Percentiles rank a stretch among this genome's conserved stretches.
phyloP scores from a whole-genome alignment of 1,140 invertebrate genomes.

The Tetramorium parvispinum region DNA sequence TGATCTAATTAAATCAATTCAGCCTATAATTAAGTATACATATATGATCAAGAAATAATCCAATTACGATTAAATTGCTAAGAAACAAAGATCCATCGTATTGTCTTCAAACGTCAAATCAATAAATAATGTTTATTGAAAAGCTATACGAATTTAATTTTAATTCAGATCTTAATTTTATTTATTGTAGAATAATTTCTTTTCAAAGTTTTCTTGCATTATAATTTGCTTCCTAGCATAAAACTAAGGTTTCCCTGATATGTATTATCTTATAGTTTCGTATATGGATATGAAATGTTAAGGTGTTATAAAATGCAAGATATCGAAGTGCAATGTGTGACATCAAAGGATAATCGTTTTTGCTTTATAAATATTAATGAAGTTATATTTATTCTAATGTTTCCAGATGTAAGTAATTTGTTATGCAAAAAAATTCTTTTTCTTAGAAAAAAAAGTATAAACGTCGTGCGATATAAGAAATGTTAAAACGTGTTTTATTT shows the following conservation, averaged over 20 bases:
- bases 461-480: too few relatives aligned
- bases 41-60: not conserved
- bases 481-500: not conserved
- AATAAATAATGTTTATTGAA: not conserved
- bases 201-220: not conserved
- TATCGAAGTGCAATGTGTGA: not conserved
- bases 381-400: not conserved
- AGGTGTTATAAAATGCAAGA: not conserved
- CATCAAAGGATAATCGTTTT: not conserved
- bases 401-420: not conserved
- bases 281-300: not conserved
- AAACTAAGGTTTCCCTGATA: not conserved
- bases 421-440: not conserved
- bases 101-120: not conserved
- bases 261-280: not conserved
- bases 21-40: not conserved
- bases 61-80: not conserved
- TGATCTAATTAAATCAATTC: slow-evolving; percentile 14
- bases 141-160: not conserved
- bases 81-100: not conserved
- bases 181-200: not conserved
- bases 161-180: not conserved
- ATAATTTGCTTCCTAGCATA: not conserved
- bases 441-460: not conserved
- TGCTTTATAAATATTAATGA: not conserved